Conservation (phyloP, 23 tunicate species). For the Phallusia fumigata region DNA sequence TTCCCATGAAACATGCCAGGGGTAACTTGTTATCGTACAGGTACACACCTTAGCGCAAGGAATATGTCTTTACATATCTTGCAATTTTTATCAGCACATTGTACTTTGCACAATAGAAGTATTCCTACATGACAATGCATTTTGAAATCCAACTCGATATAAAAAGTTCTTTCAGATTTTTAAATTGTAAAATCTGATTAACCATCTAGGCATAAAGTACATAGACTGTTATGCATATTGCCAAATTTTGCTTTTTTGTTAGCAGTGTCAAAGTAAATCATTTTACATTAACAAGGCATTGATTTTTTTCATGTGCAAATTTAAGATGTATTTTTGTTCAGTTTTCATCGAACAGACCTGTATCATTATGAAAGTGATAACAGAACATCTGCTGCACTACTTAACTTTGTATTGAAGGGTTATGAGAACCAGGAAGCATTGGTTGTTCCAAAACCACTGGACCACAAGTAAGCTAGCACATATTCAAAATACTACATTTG, state of each 20-base stretch:
- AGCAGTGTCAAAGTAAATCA: no score
- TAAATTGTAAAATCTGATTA: no score
- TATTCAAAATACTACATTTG: background rate
- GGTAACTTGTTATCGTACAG: slow-evolving; percentile 91
- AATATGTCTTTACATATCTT: no score
- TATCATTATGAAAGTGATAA: slow-evolving; percentile 64
- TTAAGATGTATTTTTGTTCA: slow-evolving; percentile 8
- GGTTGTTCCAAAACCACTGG: slow-evolving; percentile 57
- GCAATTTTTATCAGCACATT: no score
- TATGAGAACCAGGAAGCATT: slow-evolving; percentile 43
- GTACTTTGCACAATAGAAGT: no score
- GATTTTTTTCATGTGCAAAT: background rate
- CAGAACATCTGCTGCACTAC: slow-evolving; percentile 31
- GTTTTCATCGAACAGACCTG: slow-evolving; percentile 91
- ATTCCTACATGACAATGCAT: no score
- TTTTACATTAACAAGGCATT: background rate
- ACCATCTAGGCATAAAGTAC: background rate
- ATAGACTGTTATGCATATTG: background rate
- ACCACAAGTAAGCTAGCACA: slow-evolving; percentile 40
- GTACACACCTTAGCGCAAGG: slow-evolving; percentile 15
- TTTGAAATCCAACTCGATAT: no score
- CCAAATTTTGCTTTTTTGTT: no score
- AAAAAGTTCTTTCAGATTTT: no score
- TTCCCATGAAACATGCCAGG: slow-evolving; percentile 95
- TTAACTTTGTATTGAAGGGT: slow-evolving; percentile 65